Base-by-base conservation (phyloP, 2,113 vertebrate species). In the Campylomormyrus numenius region DNA sequence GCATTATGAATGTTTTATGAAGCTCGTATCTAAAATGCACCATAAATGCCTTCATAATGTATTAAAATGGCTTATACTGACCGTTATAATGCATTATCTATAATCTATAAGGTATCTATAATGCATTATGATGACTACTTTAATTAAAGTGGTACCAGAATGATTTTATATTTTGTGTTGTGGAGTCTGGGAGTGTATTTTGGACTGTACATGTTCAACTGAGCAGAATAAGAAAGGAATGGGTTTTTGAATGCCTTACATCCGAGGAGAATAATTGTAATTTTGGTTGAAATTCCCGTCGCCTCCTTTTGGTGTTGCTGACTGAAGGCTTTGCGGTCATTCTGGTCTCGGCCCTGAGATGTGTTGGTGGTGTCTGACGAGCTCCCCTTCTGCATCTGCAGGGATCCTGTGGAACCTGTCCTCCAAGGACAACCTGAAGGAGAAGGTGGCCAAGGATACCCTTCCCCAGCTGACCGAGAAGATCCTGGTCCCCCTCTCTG, bases 361-460 rank as follows among this genome's bases (percentile, higher is more conserved):
- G 1, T 35, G 66, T 27, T 10, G 53, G 19, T 56, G 53, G 5
- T 21, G 5, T 56, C 5, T 56, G 53, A 56, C 1, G 5, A 56
- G 1, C 19, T 31, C 13, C 27, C n/a, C 74, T 1, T 45, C 24
- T 91, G 50, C 74, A 31, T 88, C 85, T 84, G 85, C 92, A 99
- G 98, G 98, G 4, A 98, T 99, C 93, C 95, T 99, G 88, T 99
- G 98, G 98, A 99, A 99, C 92, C 95, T 99, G 88, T 99, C 98
- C 35, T 99, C 98, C 91, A 98, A 96, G 19, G 98, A 99, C 94
- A 97, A 96, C 93, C 95, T 99, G 91, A 99, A 99, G 94, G 97
- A 98, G 66, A 97, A 96, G 85, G 92, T 99, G 94, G 97, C 97
- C 15, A 93, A 95, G 3, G 97, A 98, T 91, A 97, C 97, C 0